Base-by-base conservation (phyloP, 2,888 invertebrate genomes). In the Tetramorium bicarinatum region DNA sequence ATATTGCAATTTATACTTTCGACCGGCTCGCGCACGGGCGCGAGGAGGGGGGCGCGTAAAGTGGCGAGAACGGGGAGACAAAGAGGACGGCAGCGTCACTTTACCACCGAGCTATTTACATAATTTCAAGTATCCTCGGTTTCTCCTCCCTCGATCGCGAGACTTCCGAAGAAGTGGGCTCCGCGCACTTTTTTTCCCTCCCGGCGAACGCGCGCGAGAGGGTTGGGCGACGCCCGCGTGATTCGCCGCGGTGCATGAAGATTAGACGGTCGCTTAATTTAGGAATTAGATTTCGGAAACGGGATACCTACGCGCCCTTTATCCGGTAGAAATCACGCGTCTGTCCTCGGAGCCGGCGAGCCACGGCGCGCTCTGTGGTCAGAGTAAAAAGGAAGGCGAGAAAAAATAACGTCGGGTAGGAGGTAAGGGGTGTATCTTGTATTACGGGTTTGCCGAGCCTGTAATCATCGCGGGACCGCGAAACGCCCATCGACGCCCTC, bases 381-480 rank as follows among this genome's bases (percentile, higher is more conserved):
- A 87, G 87, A 75, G 76, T 79, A 74, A 84, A 82, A 85, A 83
- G 85, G 66, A 74, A 87, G 76, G 72, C 85, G 77, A 85, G 49
- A 84, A 85, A 83, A 86, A 91, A 91, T 87, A 88, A 88, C 89
- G 80, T 76, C 89, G 86, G 91, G 91, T 86, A 82, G 69, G 85
- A 82, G 89, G 89, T 25, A 85, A 94, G 92, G 84, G 85, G 86
- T 87, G 87, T 88, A 89, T 85, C 93, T 94, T 94, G 94, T 96
- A 94, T 94, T 94, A 94, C 93, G 93, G 94, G 93, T 92, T 92
- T 90, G 93, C 91, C 91, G 92, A 92, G 93, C 90, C 94, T 94
- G 94, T 94, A 94, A 94, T 95, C 94, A 94, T 94, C 94, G 94
- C 93, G 92, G 92, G 93, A 92, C 94, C 94, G 94, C 94, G 93